Conservation (phyloP, 2,113 vertebrate species). For the Mesoclemmys tuberculata region DNA sequence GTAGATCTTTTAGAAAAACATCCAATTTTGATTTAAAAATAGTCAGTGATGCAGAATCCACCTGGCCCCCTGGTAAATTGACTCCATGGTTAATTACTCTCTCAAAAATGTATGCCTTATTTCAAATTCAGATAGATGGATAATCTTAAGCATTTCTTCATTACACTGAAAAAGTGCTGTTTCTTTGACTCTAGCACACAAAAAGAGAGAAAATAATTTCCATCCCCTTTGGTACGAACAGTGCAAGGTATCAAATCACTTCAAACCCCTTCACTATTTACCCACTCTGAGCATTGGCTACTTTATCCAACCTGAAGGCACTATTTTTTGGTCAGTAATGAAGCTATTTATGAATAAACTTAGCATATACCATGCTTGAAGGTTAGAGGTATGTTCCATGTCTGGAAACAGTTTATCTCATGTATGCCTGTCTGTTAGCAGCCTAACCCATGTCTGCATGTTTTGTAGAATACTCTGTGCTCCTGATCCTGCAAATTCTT, state of each 20-base stretch:
- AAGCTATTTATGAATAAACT: neutral
- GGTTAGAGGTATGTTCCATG: neutral
- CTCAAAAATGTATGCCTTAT: neutral
- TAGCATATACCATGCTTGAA: neutral
- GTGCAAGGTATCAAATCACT: neutral
- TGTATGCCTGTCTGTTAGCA: neutral
- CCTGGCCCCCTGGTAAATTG: neutral
- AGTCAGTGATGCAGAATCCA: neutral
- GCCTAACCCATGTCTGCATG: neutral
- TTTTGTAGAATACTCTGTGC: neutral
- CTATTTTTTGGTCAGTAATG: neutral
- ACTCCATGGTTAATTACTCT: neutral
- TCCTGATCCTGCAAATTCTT: neutral
- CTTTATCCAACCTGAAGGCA: neutral
- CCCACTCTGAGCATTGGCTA: neutral
- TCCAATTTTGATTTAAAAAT: neutral
- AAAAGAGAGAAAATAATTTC: neutral
- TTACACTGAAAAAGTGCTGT: conserved; percentile 49
- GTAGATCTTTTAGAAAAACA: neutral
- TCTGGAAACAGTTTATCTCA: neutral
- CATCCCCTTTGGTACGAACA: neutral
- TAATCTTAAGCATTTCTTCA: conserved; percentile 25
- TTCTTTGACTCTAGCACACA: conserved; percentile 38
- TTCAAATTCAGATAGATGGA: neutral
- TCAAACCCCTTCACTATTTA: neutral